Conservation (phyloP, 2,113 vertebrate species). For the Rhinoptilus africanus region DNA sequence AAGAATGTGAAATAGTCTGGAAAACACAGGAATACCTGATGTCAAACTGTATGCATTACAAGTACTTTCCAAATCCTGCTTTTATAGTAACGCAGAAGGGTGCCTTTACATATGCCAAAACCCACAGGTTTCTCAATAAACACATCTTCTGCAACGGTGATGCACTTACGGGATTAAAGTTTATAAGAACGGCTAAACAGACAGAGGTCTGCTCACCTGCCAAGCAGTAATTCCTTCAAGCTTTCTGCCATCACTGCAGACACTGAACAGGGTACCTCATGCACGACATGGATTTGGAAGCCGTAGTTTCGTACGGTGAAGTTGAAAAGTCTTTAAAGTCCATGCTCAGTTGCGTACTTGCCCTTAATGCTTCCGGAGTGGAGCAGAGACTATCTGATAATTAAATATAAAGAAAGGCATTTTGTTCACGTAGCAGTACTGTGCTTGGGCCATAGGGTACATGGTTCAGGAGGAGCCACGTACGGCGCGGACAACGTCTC, state of each 20-base stretch:
- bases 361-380: background rate
- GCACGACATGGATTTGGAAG: background rate
- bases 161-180: background rate
- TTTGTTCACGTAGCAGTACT: background rate
- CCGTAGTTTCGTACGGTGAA: background rate
- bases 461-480: background rate
- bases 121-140: slow-evolving; percentile 25
- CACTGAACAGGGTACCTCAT: background rate
- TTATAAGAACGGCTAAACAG: background rate
- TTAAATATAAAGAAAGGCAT: too few relatives aligned
- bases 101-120: background rate
- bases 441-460: background rate
- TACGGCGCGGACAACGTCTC: background rate
- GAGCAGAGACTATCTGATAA: background rate
- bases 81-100: background rate
- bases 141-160: background rate
- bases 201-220: background rate
- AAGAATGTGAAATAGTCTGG: background rate
- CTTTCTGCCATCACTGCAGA: background rate
- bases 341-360: background rate
- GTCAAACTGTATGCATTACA: background rate
- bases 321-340: background rate
- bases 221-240: slow-evolving; percentile 27
- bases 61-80: slow-evolving; percentile 7
- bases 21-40: background rate